Base-by-base conservation (phyloP, 2,113 vertebrate genomes). In the Oreotrochilus melanogaster region DNA sequence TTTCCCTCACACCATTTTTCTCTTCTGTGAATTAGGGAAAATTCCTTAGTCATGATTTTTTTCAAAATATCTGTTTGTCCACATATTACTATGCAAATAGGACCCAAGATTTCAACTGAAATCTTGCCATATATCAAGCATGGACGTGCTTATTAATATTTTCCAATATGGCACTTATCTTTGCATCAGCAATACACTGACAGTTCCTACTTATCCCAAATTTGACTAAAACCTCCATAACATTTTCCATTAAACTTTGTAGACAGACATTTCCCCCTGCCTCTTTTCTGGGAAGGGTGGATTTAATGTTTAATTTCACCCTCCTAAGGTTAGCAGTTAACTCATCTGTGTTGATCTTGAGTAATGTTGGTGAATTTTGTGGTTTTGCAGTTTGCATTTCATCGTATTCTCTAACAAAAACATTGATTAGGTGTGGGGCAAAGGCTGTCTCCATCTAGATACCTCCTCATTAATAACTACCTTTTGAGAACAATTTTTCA, bases 251-350 rank as follows among this genome's bases (percentile, higher is more conserved):
- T 79, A 35, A 69, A 61, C 39, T 95, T 79, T 15, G 35, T 65
- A 75, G 48, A 7, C 82, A 72, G 71, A 48, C 7, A 25, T 61
- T 82, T 56, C 12, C 11, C 21, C 13, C 6, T 16, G 18, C 11
- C 11, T 4, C 53, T 53, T 48, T 79, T 74, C 39, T 47, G 5
- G 7, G 10, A 6, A 11, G 9, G 6, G 18, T 58, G 16, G 47
- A 92, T 66, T 89, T 95, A 88, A 92, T 89, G 61, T 96, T 94
- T 95, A 93, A 92, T 92, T 64, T 92, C 53, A 64, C 31, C n/a
- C 88, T 85, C 15, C 73, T 85, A 11, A 66, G 10, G 15, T 80
- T 86, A 86, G 47, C 56, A 66, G 22, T 84, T 89, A 84, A 80
- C 72, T 84, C 60, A 23, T 65, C 50, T 71, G 15, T 92, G 47